Conservation (phyloP, 2,113 vertebrate genomes). For the Emberiza fucata region DNA sequence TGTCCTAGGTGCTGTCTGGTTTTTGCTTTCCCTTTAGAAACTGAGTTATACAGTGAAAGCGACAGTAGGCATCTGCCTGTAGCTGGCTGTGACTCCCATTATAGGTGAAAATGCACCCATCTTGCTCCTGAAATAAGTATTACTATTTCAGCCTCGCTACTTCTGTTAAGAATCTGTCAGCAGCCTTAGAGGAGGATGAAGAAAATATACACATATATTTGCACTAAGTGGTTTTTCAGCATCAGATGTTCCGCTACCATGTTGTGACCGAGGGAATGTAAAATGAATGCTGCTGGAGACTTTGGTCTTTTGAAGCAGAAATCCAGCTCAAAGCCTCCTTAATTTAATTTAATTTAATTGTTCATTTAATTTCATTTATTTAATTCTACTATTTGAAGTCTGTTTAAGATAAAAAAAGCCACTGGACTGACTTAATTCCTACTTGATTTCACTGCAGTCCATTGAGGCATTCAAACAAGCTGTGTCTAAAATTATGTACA, state of each 20-base stretch:
- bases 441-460: not conserved
- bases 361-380: constrained; percentile 29
- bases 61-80: not conserved
- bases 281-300: not conserved
- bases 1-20: not conserved
- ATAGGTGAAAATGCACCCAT: not conserved
- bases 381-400: constrained; percentile 16
- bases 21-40: constrained; percentile 17
- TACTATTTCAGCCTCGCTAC: not conserved
- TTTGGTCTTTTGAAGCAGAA: not conserved
- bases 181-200: not conserved
- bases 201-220: not conserved
- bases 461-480: not conserved
- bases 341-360: constrained; percentile 4
- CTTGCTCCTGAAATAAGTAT: not conserved
- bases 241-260: not conserved
- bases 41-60: not conserved
- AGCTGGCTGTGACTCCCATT: not conserved
- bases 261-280: not conserved
- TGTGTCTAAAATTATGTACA: not conserved
- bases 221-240: not conserved
- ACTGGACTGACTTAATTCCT: not conserved
- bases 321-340: not conserved
- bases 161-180: not conserved
- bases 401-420: constrained; percentile 21